Evolutionary conservation across 2,888 invertebrate species (phyloP), one percentile per base, ranked within the genome.

Genomic region (Cryptocephalus moraei): DNA sequence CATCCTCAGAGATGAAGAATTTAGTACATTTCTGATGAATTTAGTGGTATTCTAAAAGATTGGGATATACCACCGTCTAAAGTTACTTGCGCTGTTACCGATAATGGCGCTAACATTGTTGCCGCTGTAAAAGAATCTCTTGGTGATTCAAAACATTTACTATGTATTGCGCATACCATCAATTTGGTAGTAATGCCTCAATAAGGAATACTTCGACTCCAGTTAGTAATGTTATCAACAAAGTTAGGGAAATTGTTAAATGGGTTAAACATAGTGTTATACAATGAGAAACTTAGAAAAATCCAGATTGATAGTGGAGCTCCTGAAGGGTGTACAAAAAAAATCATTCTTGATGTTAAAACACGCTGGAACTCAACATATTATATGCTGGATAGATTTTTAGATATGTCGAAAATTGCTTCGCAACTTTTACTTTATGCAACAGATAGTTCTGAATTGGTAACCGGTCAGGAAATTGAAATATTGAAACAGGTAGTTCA

Each of bases 381-480:
- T 12, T 41, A 41, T 41, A 34, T 45, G 45, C 4, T 45, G 8
- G 45, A 45, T 22, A 45, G 45, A 40, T 45, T 45, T 4, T 32
- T 45, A 39, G 45, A 45, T 11, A 45, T 45, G 39, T 45, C 40
- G 10, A 45, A 39, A 39, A 45, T 45, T 45, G 45, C 45, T 45
- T 4, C 45, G 8, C 45, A 45, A 45, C 40, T 45, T 4, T 39
- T 45, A 40, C 39, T 45, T 14, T 39, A 45, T 40, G 40, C 40
- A 8, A 39, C 39, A 39, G 45, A 45, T 14, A 40, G 40, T 40
- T 41, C 45, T 40, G 40, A 45, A 45, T 33, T 45, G 33, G 40
- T 45, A 10, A 45, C 45, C 32, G 4, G 33, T 32, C 45, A 45
- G 39, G 33, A 41, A 34, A 43, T 39, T 31, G 33, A 45, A 45